Evolutionary conservation across 1,140 invertebrate genomes (phyloP).

Genomic region (Lordiphosa stackelbergi): DNA sequence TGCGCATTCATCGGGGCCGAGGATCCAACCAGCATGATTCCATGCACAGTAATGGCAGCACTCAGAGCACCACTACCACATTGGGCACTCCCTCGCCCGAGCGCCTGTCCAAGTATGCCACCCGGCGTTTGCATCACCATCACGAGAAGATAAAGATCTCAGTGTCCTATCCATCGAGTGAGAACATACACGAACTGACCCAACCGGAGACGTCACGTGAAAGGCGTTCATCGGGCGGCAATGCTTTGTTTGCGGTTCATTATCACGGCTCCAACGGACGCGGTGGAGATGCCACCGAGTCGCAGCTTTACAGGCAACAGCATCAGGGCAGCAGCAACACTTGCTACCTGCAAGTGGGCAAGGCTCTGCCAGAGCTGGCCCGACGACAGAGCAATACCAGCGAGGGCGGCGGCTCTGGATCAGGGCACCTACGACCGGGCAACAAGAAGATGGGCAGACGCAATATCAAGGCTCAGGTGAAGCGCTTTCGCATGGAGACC

Average conservation of each 20-base stretch:
- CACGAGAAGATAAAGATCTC: constrained; percentile 90
- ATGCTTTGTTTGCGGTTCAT: constrained; percentile 65
- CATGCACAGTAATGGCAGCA: constrained; percentile 73
- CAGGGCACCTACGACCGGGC: constrained; percentile 50
- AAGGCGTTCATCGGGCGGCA: constrained; percentile 47
- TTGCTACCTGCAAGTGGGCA: constrained; percentile 81
- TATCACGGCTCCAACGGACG: constrained; percentile 61
- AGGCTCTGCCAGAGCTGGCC: constrained; percentile 54
- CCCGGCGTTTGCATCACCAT: constrained; percentile 77
- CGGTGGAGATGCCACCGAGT: constrained; percentile 47
- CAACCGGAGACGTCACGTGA: constrained; percentile 37
- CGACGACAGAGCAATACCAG: constrained; percentile 77
- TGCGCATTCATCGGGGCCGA: constrained; percentile 91
- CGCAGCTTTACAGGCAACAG: constrained; percentile 72
- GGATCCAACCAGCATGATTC: constrained; percentile 72
- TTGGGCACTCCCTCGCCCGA: constrained; percentile 72
- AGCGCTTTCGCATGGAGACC: constrained; percentile 85
- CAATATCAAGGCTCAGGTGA: constrained; percentile 79
- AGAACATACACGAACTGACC: constrained; percentile 80
- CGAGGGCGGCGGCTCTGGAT: constrained; percentile 69
- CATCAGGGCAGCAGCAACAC: constrained; percentile 78
- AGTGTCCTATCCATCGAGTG: constrained; percentile 88
- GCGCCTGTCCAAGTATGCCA: constrained; percentile 65
- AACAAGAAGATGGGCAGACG: constrained; percentile 82
- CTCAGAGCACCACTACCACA: constrained; percentile 71